Percentiles rank a stretch among this genome's conserved stretches.
These are phyloP conservation scores for Enteromius radiatus DNA, from an alignment of 2,797 vertebrate genomes.

Conservation along the genomic window DNA sequence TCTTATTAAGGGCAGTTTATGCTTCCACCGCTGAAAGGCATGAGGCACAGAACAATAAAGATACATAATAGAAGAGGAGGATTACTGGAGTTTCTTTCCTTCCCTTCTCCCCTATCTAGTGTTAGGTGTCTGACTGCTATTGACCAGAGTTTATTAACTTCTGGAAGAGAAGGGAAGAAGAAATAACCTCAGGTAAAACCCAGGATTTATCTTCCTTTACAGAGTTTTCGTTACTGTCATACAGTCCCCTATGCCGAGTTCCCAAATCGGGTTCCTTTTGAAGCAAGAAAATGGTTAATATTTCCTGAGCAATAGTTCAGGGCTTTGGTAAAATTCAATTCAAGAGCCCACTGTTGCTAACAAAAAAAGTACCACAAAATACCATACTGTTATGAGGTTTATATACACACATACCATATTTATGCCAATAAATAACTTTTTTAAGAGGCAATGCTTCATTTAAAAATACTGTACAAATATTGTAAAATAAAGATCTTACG, in stretches of 20 bases:
- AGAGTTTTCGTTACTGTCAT: conserved; percentile 36
- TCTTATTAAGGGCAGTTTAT: conserved; percentile 64
- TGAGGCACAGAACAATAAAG: conserved; percentile 61
- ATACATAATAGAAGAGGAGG: conserved; percentile 59
- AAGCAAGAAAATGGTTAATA: conserved; percentile 4
- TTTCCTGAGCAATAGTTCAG: conserved; percentile 9
- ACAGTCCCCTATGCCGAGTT: not conserved
- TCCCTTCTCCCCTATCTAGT: conserved; percentile 25
- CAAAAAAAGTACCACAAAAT: not conserved
- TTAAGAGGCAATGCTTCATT: not conserved
- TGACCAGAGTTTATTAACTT: conserved; percentile 60
- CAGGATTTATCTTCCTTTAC: conserved; percentile 39
- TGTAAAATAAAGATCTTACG: not conserved
- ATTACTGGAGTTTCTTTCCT: conserved; percentile 55
- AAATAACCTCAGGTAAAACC: conserved; percentile 44
- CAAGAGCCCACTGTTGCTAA: not conserved
- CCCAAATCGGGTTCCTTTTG: conserved; percentile 8
- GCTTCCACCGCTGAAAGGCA: conserved; percentile 53
- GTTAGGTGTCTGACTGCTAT: conserved; percentile 30
- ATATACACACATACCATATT: not conserved
- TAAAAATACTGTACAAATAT: not conserved
- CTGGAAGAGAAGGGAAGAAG: conserved; percentile 32
- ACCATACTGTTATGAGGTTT: not conserved
- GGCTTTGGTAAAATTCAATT: not conserved
- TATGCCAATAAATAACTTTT: not conserved